Evolutionary conservation across 2,113 vertebrate species (phyloP).

Genomic region (Phalacrocorax brasilianus): DNA sequence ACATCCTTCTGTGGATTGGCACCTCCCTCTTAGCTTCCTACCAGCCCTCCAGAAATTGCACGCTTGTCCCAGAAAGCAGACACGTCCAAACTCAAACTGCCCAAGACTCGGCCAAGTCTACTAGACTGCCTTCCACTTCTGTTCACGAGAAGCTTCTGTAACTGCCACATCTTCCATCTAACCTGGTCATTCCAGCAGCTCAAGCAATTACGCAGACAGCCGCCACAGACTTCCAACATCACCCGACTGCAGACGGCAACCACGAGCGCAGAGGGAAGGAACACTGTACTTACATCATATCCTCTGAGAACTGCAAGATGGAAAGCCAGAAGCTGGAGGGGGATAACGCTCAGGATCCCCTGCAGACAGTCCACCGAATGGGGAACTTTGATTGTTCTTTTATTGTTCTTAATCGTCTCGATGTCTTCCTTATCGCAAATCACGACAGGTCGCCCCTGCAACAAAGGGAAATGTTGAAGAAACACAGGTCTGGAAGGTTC

Average conservation of each 20-base stretch:
- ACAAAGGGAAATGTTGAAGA: neutral
- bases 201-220: neutral
- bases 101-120: accelerated
- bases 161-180: neutral
- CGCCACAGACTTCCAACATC: neutral
- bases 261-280: accelerated
- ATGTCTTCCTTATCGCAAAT: slow-evolving; percentile 95
- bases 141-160: neutral
- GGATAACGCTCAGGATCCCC: slow-evolving; percentile 95
- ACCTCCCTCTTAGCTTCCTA: neutral
- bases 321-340: slow-evolving; percentile 95
- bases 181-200: neutral
- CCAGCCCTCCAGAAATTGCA: neutral
- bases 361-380: slow-evolving; percentile 97
- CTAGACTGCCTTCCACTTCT: neutral
- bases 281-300: slow-evolving; percentile 84
- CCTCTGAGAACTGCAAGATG: slow-evolving; percentile 95
- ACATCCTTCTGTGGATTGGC: accelerated
- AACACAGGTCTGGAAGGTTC: neutral
- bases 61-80: neutral
- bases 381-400: slow-evolving; percentile 92
- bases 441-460: slow-evolving; percentile 92
- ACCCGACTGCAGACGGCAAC: neutral
- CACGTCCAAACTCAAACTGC: neutral
- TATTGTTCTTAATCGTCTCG: slow-evolving; percentile 92